phyloP scores from a whole-genome alignment of 2,888 invertebrate genomes.

The Autographa gamma region DNA sequence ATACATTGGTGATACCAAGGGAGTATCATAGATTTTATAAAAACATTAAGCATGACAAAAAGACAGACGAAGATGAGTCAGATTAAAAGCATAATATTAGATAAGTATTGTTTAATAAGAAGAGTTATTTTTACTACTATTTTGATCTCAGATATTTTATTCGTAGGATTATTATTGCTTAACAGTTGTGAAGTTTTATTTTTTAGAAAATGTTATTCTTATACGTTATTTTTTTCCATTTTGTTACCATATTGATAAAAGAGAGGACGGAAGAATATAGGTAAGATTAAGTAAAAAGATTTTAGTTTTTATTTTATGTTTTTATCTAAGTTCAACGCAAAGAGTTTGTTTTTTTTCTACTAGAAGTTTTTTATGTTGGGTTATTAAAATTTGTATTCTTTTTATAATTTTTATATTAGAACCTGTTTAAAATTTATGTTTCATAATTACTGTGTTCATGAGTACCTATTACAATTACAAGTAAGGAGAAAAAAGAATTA shows the following conservation, averaged over 20 bases:
- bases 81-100: slow-evolving; percentile 14
- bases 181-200: slow-evolving; percentile 4
- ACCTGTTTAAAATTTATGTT: too few species aligned
- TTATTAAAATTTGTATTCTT: too few species aligned
- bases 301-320: slow-evolving; percentile 14
- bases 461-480: too few species aligned
- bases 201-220: slow-evolving; percentile 10
- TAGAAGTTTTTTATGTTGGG: neutral
- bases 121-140: slow-evolving; percentile 13
- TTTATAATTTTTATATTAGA: too few species aligned
- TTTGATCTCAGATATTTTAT: slow-evolving; percentile 15
- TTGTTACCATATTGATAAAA: slow-evolving; percentile 14
- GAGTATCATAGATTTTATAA: slow-evolving; percentile 25
- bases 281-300: slow-evolving; percentile 3
- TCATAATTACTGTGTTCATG: too few species aligned
- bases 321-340: slow-evolving; percentile 7
- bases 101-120: slow-evolving; percentile 12
- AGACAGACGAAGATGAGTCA: slow-evolving; percentile 17
- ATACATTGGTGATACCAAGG: slow-evolving; percentile 24
- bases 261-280: slow-evolving; percentile 11
- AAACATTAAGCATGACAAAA: slow-evolving; percentile 27
- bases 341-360: neutral
- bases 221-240: slow-evolving; percentile 6
- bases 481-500: too few species aligned
- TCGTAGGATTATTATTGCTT: slow-evolving; percentile 10